Base-by-base conservation (phyloP, 2,888 invertebrate genomes). In the Synanthedon andrenaeformis region DNA sequence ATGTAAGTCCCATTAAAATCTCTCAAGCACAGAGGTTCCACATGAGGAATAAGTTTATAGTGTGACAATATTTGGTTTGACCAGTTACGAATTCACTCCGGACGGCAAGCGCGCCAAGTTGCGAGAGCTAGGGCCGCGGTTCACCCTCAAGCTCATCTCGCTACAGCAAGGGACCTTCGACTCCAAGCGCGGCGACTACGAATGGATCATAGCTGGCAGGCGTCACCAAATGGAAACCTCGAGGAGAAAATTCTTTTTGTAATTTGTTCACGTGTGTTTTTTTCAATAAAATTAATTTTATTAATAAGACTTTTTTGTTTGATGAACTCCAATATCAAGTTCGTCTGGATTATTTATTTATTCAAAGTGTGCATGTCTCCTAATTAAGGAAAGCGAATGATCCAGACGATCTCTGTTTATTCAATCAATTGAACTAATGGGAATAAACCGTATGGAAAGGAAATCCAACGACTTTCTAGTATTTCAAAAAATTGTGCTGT, bases 101-200 rank as follows among this genome's bases (percentile, higher is more conserved):
- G 94, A 95, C 56, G 92, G 92, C 0, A 92, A 91, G 65, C 89
- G 89, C 14, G 92, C 93, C 0, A 92, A 90, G 64, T 87, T 99
- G 42, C 91, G 94, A 54, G 99, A 99, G 79, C 81, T 99, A n/a
- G 99, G 99, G 0, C 99, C 99, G 0, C 89, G 98, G 62, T 99
- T 99, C 82, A 99, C 99, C 0, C 82, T 99, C 42, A 95, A 95
- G 74, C 83, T 99, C 58, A 90, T 94, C 58, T 98, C 97, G 0
- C 82, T 99, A 50, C 99, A 99, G 76, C 96, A 96, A 74, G 99
- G 99, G 52, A 96, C 97, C 0, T 99, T 99, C 81, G 97, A 99
- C 81, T 95, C 97, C 52, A 97, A 98, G 82, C 94, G 92, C 66
- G 99, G 99, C 0, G 97, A 99, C 78, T 99, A 94, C 76, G 96